Evolutionary conservation across 2,113 vertebrate genomes (phyloP), one percentile per base, ranked within the genome.

Genomic region (Nibea albiflora): DNA sequence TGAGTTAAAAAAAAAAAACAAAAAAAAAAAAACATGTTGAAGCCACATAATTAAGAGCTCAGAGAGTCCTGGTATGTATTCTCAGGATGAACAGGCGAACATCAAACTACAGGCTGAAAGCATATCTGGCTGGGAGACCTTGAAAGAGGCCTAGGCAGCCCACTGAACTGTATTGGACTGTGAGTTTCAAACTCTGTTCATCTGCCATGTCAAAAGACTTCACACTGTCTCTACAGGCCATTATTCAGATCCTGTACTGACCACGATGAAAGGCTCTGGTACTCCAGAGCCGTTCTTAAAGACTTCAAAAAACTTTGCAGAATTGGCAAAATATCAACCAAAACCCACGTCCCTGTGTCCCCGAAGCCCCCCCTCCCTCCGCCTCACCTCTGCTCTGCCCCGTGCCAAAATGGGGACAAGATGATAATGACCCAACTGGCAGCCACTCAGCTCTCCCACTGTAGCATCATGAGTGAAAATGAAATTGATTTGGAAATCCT

Each of bases 401-500:
- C 50, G 15, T 56, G 81, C 54, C 78, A 81, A 85, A 89, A 86
- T 62, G 52, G 72, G 87, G 85, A 90, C 89, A 52, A 63, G 66
- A 64, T 7, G 69, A 92, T 88, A 89, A 93, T 88, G 83, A 88
- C 81, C 84, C 85, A 49, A 80, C 90, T 88, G 81, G 86, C 85
- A 87, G 68, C 70, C 83, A 44, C 77, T 90, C 86, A 70, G 85
- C 76, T 80, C 78, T 66, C 68, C 76, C 73, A 75, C 83, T 83
- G 82, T 73, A 39, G 80, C 69, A 83, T 91, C 84, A 89, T 89
- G 87, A 90, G 89, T 28, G 76, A 93, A 93, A 94, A 92, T 93
- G 72, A 94, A 95, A 94, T 94, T 94, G 92, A 94, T 95, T 94
- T 93, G 87, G 92, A 95, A 95, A 94, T 93, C 92, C 93, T 89